Conservation (phyloP, 2,888 invertebrate genomes). For the Platypus cylindrus region DNA sequence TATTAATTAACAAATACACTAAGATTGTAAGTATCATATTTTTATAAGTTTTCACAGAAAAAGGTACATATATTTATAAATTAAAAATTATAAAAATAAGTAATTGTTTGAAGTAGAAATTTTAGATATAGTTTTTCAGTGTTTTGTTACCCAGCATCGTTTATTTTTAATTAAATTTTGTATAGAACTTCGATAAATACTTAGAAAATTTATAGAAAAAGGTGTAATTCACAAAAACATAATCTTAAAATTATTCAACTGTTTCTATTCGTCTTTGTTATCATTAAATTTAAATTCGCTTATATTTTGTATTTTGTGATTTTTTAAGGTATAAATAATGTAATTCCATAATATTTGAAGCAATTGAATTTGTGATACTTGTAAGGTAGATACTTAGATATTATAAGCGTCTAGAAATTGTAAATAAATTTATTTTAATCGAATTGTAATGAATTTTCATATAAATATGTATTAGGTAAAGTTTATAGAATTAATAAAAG, state of each 20-base stretch:
- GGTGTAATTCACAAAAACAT: constrained; percentile 7
- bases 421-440: constrained; percentile 22
- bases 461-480: too few species aligned
- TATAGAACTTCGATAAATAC: constrained; percentile 8
- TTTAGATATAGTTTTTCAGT: constrained; percentile 10
- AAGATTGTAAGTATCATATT: background rate
- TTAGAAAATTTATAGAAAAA: too few species aligned
- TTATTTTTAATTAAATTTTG: constrained; percentile 6
- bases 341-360: constrained; percentile 33
- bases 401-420: constrained; percentile 23
- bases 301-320: constrained; percentile 33
- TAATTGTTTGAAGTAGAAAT: too few species aligned
- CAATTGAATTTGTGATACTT: constrained; percentile 36
- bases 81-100: background rate
- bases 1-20: background rate
- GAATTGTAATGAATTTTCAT: too few species aligned
- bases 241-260: constrained; percentile 9
- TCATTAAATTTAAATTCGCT: constrained; percentile 28
- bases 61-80: background rate
- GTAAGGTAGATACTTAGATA: too few species aligned
- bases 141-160: constrained; percentile 13
- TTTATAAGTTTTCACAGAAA: background rate
- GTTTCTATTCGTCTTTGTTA: constrained; percentile 25
- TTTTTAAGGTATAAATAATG: too few species aligned
- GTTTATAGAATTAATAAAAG: constrained; percentile 12